Base-by-base conservation (phyloP, 2,888 invertebrate genomes). In the Chrysomela aeneicollis region DNA sequence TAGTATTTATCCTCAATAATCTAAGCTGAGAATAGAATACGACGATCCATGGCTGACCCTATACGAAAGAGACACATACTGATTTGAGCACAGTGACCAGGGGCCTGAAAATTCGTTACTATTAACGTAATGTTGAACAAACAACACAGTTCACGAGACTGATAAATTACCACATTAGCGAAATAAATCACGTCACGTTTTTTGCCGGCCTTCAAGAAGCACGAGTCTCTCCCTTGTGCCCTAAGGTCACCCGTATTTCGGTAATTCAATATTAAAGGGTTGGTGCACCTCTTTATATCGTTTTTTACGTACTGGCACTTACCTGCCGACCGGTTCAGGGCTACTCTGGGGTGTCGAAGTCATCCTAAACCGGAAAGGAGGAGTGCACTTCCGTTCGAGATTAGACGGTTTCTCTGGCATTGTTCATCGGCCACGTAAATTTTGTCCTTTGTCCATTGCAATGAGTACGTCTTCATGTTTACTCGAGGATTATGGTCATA, bases 381-480 rank as follows among this genome's bases (percentile, higher is more conserved):
- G 67, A 68, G 6, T 26, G 68, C 69, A 71, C 76, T 76, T 76
- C 76, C 76, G 74, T 71, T 74, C 66, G 71, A 73, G 74, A 76
- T 74, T 74, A 74, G 73, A 73, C 73, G 74, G 73, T 73, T 74
- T 74, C 71, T 60, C 26, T 49, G 63, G 55, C 59, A 64, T 67
- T 71, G 69, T 66, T 60, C 61, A 47, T 61, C 32, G 63, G 47
- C 66, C 64, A 51, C 61, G 67, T 62, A 59, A 53, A 63, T 65
- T 68, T 61, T 35, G 46, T 61, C 63, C 51, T 58, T 68, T 65
- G 63, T 68, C 63, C 59, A 47, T 22, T 61, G 54, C n/a, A 18
- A 21, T 22, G 55, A 54, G 50, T 35, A 46, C 47, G 62, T 46
- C 50, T 61, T 42, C 22, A 49, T 61, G 47, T 59, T 64, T 59